Evolutionary conservation across 2,888 invertebrate genomes (phyloP).

Genomic region (Microdon myrmicae): DNA sequence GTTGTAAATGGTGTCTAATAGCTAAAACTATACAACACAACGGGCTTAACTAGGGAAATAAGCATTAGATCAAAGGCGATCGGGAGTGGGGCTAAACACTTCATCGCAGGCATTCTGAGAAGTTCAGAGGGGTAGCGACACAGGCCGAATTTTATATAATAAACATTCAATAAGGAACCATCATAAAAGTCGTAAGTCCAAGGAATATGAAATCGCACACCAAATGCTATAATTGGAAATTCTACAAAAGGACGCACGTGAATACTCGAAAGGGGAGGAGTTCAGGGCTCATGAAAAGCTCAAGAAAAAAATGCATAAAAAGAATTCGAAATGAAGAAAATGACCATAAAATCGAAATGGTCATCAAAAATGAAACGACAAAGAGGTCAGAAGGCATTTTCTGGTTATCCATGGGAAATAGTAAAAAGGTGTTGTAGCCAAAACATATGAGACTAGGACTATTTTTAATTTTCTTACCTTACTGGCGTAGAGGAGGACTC

Average conservation of each 20-base stretch:
- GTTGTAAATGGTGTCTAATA: conserved; percentile 38
- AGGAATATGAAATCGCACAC: conserved; percentile 47
- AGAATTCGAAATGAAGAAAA: conserved; percentile 2
- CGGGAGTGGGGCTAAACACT: conserved; percentile 4
- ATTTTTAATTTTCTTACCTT: too few species aligned
- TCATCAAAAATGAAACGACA: conserved; percentile 31
- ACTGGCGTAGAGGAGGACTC: too few species aligned
- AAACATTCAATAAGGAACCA: conserved; percentile 66
- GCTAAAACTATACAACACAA: conserved; percentile 39
- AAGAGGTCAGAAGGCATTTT: background rate
- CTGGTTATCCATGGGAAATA: too few species aligned
- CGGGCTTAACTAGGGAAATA: conserved; percentile 41
- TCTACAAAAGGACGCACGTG: conserved; percentile 60
- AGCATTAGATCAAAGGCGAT: conserved; percentile 33
- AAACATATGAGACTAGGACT: too few species aligned
- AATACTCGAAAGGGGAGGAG: conserved; percentile 38
- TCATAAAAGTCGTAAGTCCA: conserved; percentile 51
- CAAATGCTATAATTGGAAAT: conserved; percentile 56
- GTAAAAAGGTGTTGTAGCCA: too few species aligned
- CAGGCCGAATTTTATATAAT: conserved; percentile 67
- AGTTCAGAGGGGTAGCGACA: conserved; percentile 24
- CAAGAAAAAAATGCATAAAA: conserved; percentile 10
- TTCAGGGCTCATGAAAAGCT: conserved; percentile 7
- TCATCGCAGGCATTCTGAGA: background rate
- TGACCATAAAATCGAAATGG: conserved; percentile 41